These are phyloP conservation scores for Gallinago solitaria DNA, from an alignment of 2,797 vertebrate genomes.

Conservation along the genomic window DNA sequence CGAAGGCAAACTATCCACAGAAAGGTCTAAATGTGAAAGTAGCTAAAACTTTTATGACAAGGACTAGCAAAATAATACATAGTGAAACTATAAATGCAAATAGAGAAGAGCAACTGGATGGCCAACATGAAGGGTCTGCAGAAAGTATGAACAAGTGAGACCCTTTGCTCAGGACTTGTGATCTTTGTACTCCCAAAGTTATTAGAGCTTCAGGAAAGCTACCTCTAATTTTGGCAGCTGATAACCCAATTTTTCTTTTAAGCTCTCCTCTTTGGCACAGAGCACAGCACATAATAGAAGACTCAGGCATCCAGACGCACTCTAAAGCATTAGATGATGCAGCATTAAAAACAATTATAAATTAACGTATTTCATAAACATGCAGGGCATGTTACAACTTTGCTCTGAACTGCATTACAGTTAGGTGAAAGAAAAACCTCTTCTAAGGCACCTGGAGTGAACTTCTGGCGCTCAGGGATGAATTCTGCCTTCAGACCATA, in stretches of 20 bases:
- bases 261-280: not conserved
- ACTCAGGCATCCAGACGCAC: not conserved
- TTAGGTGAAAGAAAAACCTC: not conserved
- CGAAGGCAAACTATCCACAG: rapidly evolving
- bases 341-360: not conserved
- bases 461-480: not conserved
- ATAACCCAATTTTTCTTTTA: not conserved
- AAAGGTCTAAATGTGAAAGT: not conserved
- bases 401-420: not conserved
- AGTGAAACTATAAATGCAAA: not conserved
- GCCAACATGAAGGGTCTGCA: not conserved
- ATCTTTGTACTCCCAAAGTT: not conserved
- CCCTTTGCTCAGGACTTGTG: not conserved
- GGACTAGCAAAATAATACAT: not conserved
- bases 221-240: not conserved
- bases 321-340: not conserved
- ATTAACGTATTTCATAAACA: not conserved
- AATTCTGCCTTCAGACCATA: not conserved
- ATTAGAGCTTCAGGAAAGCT: not conserved
- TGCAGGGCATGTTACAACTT: not conserved
- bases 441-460: not conserved
- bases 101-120: not conserved
- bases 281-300: not conserved
- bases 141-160: not conserved
- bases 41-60: not conserved